A percentile compares a stretch with the other conserved stretches of the same genome.
phyloP scores from a whole-genome alignment of 2,797 vertebrate species.

The Dermochelys coriacea region DNA sequence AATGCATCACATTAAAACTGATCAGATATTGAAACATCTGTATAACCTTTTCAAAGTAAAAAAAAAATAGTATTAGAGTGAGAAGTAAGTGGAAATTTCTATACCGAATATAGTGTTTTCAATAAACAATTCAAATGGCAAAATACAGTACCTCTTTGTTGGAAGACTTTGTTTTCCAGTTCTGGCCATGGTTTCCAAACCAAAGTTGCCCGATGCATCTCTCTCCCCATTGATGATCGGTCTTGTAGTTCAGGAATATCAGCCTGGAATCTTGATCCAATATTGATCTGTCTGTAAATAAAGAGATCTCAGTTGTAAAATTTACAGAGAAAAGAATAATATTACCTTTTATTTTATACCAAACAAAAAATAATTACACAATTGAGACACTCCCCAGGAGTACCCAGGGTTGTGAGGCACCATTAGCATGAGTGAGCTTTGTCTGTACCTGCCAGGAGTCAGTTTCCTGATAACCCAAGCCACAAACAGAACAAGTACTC shows the following conservation, averaged over 20 bases:
- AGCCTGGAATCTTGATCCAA: slow-evolving; percentile 91
- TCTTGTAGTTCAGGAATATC: slow-evolving; percentile 86
- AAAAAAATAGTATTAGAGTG: background rate
- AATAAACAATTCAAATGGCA: background rate
- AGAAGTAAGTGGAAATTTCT: background rate
- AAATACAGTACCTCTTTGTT: slow-evolving; percentile 86
- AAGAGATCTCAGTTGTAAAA: slow-evolving; percentile 8
- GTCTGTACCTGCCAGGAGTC: background rate
- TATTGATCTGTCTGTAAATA: slow-evolving; percentile 88
- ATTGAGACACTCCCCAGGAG: background rate
- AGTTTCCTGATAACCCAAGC: background rate
- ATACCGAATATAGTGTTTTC: background rate
- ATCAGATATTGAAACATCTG: background rate
- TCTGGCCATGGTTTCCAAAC: slow-evolving; percentile 90
- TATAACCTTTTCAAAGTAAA: background rate
- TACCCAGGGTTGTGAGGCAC: background rate
- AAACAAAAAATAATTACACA: background rate
- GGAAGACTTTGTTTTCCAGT: slow-evolving; percentile 84
- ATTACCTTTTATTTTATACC: background rate
- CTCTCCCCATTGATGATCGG: slow-evolving; percentile 70
- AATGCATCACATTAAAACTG: background rate
- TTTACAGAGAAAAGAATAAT: background rate
- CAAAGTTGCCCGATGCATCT: slow-evolving; percentile 87
- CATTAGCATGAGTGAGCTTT: background rate
- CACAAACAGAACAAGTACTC: background rate